A percentile compares a stretch with the other conserved stretches of the same genome.
Conservation (phyloP, 2,113 vertebrate genomes). For the Electrona antarctica region DNA sequence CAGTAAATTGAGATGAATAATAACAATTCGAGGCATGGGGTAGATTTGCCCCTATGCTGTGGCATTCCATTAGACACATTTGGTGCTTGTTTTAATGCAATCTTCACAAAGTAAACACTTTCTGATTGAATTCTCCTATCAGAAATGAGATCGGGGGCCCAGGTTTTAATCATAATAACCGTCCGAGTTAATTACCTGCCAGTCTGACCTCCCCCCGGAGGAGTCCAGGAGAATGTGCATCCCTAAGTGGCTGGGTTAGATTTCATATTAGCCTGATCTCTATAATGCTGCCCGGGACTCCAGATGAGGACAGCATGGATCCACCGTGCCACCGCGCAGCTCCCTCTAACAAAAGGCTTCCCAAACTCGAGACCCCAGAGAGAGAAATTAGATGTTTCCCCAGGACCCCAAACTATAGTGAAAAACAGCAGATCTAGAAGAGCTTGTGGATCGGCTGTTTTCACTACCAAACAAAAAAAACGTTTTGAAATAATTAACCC, state of each 20-base stretch:
- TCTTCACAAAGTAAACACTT: constrained; percentile 61
- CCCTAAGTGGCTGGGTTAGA: constrained; percentile 49
- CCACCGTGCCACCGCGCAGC: not conserved
- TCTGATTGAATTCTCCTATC: constrained; percentile 64
- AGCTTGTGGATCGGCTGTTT: too few species aligned
- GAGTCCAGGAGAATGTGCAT: constrained; percentile 52
- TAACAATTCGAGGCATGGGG: not conserved
- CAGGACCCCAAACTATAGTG: too few species aligned
- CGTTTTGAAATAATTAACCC: too few species aligned
- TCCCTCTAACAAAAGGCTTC: too few species aligned
- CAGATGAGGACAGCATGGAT: constrained; percentile 40
- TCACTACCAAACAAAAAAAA: too few species aligned
- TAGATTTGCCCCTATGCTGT: not conserved
- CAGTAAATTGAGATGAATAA: not conserved
- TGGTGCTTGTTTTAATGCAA: constrained; percentile 43
- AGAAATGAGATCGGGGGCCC: constrained; percentile 54
- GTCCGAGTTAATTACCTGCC: constrained; percentile 73
- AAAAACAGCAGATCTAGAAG: too few species aligned
- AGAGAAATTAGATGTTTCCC: too few species aligned
- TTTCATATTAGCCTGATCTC: constrained; percentile 47
- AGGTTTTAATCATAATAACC: constrained; percentile 67
- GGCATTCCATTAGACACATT: constrained; percentile 19
- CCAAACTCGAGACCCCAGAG: too few species aligned
- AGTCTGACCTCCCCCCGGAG: constrained; percentile 51
- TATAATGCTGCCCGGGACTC: constrained; percentile 33